A percentile compares a stretch with the other conserved stretches of the same genome.
Evolutionary conservation across 1,140 invertebrate genomes (phyloP).

Genomic region (Lutraria rhynchaena): DNA sequence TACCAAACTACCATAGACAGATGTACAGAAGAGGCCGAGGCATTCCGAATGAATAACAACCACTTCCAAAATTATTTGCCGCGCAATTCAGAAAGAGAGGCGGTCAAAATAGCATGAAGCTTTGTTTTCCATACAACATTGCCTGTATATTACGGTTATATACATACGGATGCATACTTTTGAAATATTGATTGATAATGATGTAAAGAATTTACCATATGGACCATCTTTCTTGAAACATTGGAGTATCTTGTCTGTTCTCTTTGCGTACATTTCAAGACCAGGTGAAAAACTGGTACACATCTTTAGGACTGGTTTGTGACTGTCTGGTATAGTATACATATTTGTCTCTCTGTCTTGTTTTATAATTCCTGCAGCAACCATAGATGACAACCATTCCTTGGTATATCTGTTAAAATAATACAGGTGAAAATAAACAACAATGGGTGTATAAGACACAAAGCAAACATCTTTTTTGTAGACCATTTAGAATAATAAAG

Average conservation of each 20-base stretch:
- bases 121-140: not conserved
- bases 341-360: conserved; percentile 20
- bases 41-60: not conserved
- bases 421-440: not conserved
- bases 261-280: not conserved
- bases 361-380: conserved; percentile 20
- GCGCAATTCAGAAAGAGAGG: not conserved
- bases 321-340: conserved; percentile 8
- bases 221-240: conserved; percentile 53
- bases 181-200: not conserved
- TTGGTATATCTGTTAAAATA: conserved; percentile 39
- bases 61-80: not conserved
- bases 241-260: conserved; percentile 9
- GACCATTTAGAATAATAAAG: not conserved
- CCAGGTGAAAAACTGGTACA: conserved; percentile 1
- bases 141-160: not conserved
- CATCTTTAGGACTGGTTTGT: not conserved
- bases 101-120: not conserved
- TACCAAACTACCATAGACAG: not conserved
- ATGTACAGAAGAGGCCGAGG: not conserved
- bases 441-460: not conserved
- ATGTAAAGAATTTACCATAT: conserved; percentile 31
- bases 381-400: conserved; percentile 49
- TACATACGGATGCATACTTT: not conserved
- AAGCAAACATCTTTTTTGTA: not conserved